phyloP scores from a whole-genome alignment of 2,113 vertebrate genomes.

The Pseudopodoces humilis region DNA sequence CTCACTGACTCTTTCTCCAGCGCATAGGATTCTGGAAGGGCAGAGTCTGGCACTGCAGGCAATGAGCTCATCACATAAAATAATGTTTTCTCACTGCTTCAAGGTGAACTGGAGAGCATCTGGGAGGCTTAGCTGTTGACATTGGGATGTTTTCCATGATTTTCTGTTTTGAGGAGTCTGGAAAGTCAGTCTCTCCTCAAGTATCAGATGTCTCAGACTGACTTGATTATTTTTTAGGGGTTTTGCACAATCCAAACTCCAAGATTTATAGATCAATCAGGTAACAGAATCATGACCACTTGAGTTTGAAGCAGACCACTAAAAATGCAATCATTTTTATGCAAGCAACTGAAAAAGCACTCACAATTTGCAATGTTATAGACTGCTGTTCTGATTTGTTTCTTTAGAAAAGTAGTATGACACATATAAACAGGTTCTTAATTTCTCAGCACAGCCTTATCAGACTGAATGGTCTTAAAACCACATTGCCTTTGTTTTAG shows the following conservation, averaged over 20 bases:
- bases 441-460: neutral
- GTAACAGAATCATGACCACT: neutral
- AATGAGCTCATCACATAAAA: neutral
- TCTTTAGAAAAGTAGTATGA: neutral
- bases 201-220: neutral
- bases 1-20: neutral
- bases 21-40: neutral
- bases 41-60: neutral
- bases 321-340: neutral
- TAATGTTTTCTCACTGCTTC: accelerated
- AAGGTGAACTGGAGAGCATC: neutral
- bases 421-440: neutral
- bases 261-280: neutral
- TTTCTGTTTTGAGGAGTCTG: neutral
- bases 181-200: neutral
- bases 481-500: neutral
- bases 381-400: neutral
- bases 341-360: neutral
- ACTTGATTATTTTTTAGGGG: neutral
- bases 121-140: neutral
- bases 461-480: neutral
- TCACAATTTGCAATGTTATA: neutral
- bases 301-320: neutral
- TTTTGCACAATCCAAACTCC: neutral
- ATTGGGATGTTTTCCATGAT: neutral